These are phyloP conservation scores for Hylaeus volcanicus DNA, from an alignment of 1,140 invertebrate species.

Conservation along the genomic window DNA sequence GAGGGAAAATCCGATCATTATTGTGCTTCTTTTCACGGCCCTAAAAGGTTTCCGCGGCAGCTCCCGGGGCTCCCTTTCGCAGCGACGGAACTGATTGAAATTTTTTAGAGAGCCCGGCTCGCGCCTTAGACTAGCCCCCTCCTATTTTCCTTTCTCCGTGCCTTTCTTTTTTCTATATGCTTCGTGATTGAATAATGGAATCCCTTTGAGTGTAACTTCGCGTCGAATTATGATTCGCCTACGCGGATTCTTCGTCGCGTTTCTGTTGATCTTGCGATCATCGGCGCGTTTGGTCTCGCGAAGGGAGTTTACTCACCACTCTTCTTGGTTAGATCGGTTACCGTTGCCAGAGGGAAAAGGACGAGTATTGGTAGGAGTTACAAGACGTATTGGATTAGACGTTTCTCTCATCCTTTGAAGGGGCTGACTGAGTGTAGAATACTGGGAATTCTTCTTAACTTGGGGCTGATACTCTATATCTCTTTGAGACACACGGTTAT, in stretches of 20 bases:
- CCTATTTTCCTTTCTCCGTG: background rate
- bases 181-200: slow-evolving; percentile 4
- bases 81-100: slow-evolving; percentile 41
- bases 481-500: too few species aligned
- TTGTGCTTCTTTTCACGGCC: slow-evolving; percentile 47
- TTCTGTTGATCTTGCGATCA: too few species aligned
- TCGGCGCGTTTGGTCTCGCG: background rate
- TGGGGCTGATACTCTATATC: too few species aligned
- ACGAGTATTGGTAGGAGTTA: too few species aligned
- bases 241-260: background rate
- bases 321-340: too few species aligned
- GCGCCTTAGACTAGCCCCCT: background rate
- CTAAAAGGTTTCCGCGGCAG: slow-evolving; percentile 47
- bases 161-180: background rate
- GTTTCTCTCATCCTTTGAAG: too few species aligned
- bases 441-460: too few species aligned
- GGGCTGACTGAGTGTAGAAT: too few species aligned
- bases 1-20: slow-evolving; percentile 58
- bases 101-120: slow-evolving; percentile 28
- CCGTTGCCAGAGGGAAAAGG: too few species aligned
- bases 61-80: slow-evolving; percentile 14
- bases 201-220: background rate
- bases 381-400: too few species aligned
- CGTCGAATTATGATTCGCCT: slow-evolving; percentile 29
- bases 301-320: too few species aligned